phyloP scores from a whole-genome alignment of 2,888 invertebrate genomes.

The Oxyteleia sp. region DNA sequence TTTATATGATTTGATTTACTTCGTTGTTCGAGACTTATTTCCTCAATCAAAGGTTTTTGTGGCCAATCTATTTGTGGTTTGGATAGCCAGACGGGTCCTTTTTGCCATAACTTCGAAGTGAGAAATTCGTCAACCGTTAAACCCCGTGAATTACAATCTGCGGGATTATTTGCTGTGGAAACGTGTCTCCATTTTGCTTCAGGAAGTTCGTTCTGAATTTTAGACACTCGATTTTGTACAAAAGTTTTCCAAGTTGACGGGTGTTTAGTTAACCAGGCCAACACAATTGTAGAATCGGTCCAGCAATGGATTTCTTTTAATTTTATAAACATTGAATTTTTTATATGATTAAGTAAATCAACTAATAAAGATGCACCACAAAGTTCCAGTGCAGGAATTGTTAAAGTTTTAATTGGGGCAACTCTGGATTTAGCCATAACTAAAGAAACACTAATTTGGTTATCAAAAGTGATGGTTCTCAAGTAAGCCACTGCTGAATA shows the following conservation, averaged over 20 bases:
- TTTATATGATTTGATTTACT: too few relatives aligned
- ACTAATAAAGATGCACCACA: neutral
- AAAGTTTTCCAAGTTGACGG: neutral
- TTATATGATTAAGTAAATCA: too few relatives aligned
- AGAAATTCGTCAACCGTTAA: neutral
- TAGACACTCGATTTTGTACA: neutral
- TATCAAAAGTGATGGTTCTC: neutral
- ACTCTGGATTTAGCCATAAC: neutral
- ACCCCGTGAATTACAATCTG: neutral
- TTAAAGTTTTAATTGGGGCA: neutral
- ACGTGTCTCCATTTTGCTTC: conserved; percentile 8
- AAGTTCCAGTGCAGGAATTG: conserved; percentile 1
- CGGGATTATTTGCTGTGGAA: too few relatives aligned
- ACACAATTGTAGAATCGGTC: neutral
- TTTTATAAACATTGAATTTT: neutral
- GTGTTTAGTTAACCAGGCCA: conserved; percentile 1
- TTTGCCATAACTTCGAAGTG: neutral
- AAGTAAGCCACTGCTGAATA: conserved; percentile 7
- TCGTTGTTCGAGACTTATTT: too few relatives aligned
- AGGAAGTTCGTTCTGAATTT: neutral
- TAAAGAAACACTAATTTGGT: neutral
- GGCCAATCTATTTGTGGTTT: too few relatives aligned
- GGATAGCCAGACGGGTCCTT: neutral
- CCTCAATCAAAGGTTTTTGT: too few relatives aligned
- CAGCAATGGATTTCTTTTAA: neutral